Evolutionary conservation across 1,140 invertebrate genomes (phyloP), one percentile per base, ranked within the genome.

Genomic region (Philaenus spumarius): DNA sequence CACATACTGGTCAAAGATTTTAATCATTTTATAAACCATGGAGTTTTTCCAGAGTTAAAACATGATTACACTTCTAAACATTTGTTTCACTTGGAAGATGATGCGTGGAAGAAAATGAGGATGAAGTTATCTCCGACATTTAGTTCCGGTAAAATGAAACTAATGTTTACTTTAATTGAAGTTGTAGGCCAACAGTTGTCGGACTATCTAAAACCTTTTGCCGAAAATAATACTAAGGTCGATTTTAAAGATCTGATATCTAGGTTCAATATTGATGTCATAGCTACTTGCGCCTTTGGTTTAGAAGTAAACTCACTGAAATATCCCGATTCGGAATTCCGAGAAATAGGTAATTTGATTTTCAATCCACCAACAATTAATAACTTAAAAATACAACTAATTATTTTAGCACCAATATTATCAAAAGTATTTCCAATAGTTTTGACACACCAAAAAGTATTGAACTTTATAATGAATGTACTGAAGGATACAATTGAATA

Each of bases 61-160:
- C 69, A 77, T 55, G 78, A 80, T 60, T 70, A 78, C n/a, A 43
- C 80, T 6, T 68, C 70, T 6, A 72, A 70, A 23, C 75, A 80
- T 65, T 62, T 80, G 14, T 74, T 80, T 23, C 71, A 73, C 34
- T 64, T 76, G 46, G 72, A 74, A 60, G 79, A 76, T 11, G 72
- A 75, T 11, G 69, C 74, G 20, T 85, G 82, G 83, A 77, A 77
- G 47, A 67, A 76, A 42, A 70, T 84, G 20, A 70, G 82, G 42
- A 71, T 74, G 9, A 78, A 82, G 57, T 71, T 84, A 24, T 80
- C 78, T 35, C 80, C 80, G 6, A 78, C 78, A 0, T 85, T 85
- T 62, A 83, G 78, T 24, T 77, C 78, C 0, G 77, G 77, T 6
- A 84, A 83, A 68, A 74, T 85, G 63, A 81, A 79, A 62, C 75